phyloP scores from a whole-genome alignment of 1,140 invertebrate genomes.

The Coelopa frigida region DNA sequence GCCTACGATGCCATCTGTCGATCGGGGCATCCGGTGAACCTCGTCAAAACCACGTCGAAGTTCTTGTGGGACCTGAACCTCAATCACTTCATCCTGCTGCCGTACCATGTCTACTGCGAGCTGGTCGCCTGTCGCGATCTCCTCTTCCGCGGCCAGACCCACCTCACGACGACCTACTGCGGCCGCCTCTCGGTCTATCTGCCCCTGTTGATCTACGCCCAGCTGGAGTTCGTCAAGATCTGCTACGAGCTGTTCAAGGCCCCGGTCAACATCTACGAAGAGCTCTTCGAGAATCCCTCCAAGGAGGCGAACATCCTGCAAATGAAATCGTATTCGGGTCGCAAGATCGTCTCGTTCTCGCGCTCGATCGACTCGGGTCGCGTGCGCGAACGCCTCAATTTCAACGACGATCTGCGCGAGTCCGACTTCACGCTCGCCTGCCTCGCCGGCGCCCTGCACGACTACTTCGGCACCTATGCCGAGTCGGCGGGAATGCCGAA shows the following conservation, averaged over 20 bases:
- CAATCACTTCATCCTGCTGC: constrained; percentile 38
- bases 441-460: constrained; percentile 32
- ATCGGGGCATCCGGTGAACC: constrained; percentile 44
- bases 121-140: constrained; percentile 39
- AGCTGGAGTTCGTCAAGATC: constrained; percentile 52
- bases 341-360: constrained; percentile 72
- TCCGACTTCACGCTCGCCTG: constrained; percentile 59
- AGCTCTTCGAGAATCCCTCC: constrained; percentile 48
- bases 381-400: constrained; percentile 47
- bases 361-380: constrained; percentile 52
- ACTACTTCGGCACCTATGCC: constrained; percentile 29
- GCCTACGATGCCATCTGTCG: constrained; percentile 33
- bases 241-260: constrained; percentile 49
- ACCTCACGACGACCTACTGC: constrained; percentile 38
- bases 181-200: constrained; percentile 50
- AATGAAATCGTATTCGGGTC: constrained; percentile 62
- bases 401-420: constrained; percentile 55
- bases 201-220: constrained; percentile 50
- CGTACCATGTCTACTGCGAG: constrained; percentile 45
- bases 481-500: constrained; percentile 27
- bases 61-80: constrained; percentile 37
- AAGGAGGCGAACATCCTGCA: constrained; percentile 54
- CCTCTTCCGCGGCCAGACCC: constrained; percentile 41
- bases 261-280: constrained; percentile 54
- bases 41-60: constrained; percentile 29